These are phyloP conservation scores for Diadumene lineata DNA, from an alignment of 92 coral and sea anemone species.

Conservation along the genomic window DNA sequence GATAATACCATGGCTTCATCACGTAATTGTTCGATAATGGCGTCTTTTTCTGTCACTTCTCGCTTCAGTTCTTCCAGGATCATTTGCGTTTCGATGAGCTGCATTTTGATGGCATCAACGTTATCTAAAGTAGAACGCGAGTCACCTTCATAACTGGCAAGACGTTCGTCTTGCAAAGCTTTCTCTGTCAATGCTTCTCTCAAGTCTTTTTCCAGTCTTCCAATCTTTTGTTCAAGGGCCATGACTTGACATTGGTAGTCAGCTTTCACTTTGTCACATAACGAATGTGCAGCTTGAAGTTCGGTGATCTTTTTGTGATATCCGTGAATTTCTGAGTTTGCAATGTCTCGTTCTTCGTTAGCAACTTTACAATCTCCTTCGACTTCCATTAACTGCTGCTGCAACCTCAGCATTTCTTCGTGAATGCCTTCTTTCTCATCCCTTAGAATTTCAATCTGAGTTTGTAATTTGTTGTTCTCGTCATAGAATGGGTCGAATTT, in stretches of 20 bases:
- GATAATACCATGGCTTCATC: constrained; percentile 73
- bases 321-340: constrained; percentile 78
- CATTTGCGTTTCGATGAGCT: constrained; percentile 82
- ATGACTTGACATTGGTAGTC: constrained; percentile 84
- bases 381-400: constrained; percentile 74
- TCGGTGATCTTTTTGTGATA: constrained; percentile 80
- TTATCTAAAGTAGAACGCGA: constrained; percentile 71
- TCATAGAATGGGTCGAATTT: constrained; percentile 86
- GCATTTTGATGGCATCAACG: constrained; percentile 73
- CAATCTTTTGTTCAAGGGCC: constrained; percentile 69
- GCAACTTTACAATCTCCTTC: constrained; percentile 77
- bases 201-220: constrained; percentile 71
- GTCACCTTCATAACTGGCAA: constrained; percentile 59
- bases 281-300: constrained; percentile 84
- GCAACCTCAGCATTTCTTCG: constrained; percentile 77
- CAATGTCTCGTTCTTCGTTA: constrained; percentile 78
- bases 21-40: constrained; percentile 74
- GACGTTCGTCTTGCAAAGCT: constrained; percentile 63
- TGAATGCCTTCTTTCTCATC: constrained; percentile 84
- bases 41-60: constrained; percentile 79
- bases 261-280: constrained; percentile 73
- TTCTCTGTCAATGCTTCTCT: constrained; percentile 63
- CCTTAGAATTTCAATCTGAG: constrained; percentile 82
- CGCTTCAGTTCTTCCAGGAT: constrained; percentile 78
- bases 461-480: constrained; percentile 87